Conservation (phyloP, 2,113 vertebrate species). For the Syrrhaptes paradoxus region DNA sequence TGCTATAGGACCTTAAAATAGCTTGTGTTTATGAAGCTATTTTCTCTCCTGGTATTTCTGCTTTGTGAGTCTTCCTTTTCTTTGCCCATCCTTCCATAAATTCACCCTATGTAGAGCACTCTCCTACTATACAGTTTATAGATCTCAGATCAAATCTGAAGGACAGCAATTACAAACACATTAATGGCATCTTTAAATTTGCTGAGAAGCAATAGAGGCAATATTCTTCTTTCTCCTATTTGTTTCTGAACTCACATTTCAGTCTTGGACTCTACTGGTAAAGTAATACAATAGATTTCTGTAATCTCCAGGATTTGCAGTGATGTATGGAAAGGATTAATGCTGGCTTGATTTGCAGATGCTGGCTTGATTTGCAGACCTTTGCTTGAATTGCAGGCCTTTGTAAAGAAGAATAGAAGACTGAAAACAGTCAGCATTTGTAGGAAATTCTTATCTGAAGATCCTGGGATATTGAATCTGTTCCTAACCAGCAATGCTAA, state of each 20-base stretch:
- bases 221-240: background rate
- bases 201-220: background rate
- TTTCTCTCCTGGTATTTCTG: background rate
- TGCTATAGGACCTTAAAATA: background rate
- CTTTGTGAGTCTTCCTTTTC: background rate
- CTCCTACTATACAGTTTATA: background rate
- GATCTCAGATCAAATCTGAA: background rate
- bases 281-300: background rate
- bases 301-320: background rate
- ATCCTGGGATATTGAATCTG: background rate
- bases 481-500: background rate
- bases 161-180: background rate
- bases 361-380: background rate
- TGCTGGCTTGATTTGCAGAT: background rate
- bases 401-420: background rate
- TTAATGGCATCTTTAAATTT: background rate
- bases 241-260: background rate
- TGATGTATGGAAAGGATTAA: background rate
- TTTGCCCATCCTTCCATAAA: background rate
- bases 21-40: background rate
- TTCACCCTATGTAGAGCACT: background rate
- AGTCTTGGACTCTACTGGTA: background rate
- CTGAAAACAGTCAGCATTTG: background rate
- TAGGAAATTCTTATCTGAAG: background rate
- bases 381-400: background rate